A percentile compares a stretch with the other conserved stretches of the same genome.
These are phyloP conservation scores for Sinocyclocheilus anophthalmus DNA, from an alignment of 2,113 vertebrate genomes.

Conservation along the genomic window DNA sequence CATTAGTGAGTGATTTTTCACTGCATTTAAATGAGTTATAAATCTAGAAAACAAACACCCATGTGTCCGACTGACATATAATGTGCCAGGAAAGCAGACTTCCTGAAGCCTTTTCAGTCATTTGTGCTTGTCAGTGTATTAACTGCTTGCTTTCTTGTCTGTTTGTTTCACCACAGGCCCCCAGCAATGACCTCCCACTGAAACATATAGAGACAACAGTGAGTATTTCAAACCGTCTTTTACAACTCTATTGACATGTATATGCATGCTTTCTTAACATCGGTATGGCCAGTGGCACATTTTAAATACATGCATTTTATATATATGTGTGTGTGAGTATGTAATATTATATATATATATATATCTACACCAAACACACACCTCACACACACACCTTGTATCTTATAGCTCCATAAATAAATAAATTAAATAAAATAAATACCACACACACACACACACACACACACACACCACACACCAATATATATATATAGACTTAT, in stretches of 20 bases:
- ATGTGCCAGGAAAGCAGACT: background rate
- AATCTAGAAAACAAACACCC: background rate
- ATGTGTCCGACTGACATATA: background rate
- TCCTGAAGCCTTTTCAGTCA: conserved; percentile 29
- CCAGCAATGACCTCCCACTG: conserved; percentile 76
- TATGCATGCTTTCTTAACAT: conserved; percentile 7
- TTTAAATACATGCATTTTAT: background rate
- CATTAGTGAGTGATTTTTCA: background rate
- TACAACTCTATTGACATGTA: background rate
- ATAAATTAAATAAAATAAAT: too few species aligned
- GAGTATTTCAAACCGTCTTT: conserved; percentile 65
- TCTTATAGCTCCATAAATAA: too few species aligned
- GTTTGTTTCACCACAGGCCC: conserved; percentile 65
- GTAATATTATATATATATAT: too few species aligned
- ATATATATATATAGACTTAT: too few species aligned
- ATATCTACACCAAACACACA: too few species aligned
- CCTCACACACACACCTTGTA: too few species aligned
- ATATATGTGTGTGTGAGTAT: too few species aligned
- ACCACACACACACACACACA: too few species aligned
- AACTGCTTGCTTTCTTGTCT: conserved; percentile 35
- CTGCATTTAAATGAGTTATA: background rate
- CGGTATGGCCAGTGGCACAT: background rate
- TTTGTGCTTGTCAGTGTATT: background rate
- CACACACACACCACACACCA: too few species aligned
- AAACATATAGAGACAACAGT: conserved; percentile 84